Evolutionary conservation across 2,113 vertebrate genomes (phyloP).

Genomic region (Narcine bancroftii): DNA sequence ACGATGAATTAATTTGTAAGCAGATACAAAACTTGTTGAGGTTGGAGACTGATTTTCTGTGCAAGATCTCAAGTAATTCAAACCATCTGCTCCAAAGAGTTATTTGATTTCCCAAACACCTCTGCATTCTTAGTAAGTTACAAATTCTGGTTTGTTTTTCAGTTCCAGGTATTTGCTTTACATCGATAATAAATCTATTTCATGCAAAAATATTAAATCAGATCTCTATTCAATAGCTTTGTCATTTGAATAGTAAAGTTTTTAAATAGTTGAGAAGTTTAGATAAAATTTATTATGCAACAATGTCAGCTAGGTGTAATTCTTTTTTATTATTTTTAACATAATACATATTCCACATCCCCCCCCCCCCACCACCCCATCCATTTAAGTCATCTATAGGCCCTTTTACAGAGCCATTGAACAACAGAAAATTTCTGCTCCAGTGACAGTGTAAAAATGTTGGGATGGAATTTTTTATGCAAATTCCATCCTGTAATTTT

Average conservation of each 20-base stretch:
- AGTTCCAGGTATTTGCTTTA: slow-evolving; percentile 3
- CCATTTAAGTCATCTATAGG: no score
- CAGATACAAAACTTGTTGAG: slow-evolving; percentile 34
- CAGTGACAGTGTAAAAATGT: no score
- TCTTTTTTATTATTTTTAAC: not conserved
- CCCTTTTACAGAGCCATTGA: no score
- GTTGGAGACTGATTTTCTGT: slow-evolving; percentile 36
- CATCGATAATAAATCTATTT: not conserved
- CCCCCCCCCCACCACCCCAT: no score
- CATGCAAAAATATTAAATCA: not conserved
- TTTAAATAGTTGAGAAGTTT: not conserved
- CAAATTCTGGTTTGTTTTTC: slow-evolving; percentile 15
- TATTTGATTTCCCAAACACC: slow-evolving; percentile 32
- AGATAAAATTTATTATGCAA: not conserved
- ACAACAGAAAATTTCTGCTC: no score
- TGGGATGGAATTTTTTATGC: no score
- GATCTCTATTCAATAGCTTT: not conserved
- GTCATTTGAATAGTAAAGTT: not conserved
- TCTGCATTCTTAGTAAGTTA: not conserved
- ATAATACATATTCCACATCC: not conserved
- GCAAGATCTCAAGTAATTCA: slow-evolving; percentile 26
- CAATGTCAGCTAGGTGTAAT: not conserved
- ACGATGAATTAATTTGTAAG: slow-evolving; percentile 36
- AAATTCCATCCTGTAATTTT: no score
- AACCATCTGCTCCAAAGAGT: slow-evolving; percentile 21